Evolutionary conservation across 2,113 vertebrate species (phyloP).

Genomic region (Syngnathus scovelli): DNA sequence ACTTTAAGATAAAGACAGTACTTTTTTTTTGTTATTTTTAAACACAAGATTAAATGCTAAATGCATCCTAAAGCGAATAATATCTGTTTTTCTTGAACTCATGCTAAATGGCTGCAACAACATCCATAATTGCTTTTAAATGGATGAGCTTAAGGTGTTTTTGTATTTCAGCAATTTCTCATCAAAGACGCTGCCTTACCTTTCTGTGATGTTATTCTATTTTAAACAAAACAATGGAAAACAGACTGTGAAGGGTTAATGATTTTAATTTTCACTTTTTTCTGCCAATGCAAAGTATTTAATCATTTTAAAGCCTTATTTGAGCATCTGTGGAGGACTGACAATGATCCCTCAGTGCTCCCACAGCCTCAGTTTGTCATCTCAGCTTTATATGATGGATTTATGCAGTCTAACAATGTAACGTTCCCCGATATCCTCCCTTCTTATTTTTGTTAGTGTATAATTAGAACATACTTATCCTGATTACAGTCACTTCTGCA

Average conservation of each 20-base stretch:
- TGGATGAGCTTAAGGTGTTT: background rate
- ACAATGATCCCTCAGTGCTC: background rate
- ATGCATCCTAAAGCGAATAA: background rate
- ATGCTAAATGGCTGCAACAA: background rate
- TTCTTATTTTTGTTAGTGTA: slow-evolving; percentile 10
- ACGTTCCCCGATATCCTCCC: background rate
- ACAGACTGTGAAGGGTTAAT: background rate
- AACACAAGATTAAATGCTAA: background rate
- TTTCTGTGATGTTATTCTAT: background rate
- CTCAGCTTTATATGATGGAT: background rate
- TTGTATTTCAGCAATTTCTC: background rate
- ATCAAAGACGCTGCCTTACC: background rate
- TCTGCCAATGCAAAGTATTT: slow-evolving; percentile 3
- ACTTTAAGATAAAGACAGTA: no score
- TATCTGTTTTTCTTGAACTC: background rate
- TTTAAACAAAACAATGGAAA: background rate
- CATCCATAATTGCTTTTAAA: slow-evolving; percentile 2
- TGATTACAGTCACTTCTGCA: slow-evolving; percentile 42
- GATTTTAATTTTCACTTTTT: slow-evolving; percentile 1
- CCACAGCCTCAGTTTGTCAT: background rate
- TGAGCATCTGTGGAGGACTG: background rate
- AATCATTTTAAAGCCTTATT: background rate
- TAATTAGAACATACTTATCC: slow-evolving; percentile 25
- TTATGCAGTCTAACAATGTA: background rate
- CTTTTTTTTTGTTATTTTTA: background rate